These are phyloP conservation scores for Bombus pyrosoma DNA, from an alignment of 1,140 invertebrate genomes.

Conservation along the genomic window DNA sequence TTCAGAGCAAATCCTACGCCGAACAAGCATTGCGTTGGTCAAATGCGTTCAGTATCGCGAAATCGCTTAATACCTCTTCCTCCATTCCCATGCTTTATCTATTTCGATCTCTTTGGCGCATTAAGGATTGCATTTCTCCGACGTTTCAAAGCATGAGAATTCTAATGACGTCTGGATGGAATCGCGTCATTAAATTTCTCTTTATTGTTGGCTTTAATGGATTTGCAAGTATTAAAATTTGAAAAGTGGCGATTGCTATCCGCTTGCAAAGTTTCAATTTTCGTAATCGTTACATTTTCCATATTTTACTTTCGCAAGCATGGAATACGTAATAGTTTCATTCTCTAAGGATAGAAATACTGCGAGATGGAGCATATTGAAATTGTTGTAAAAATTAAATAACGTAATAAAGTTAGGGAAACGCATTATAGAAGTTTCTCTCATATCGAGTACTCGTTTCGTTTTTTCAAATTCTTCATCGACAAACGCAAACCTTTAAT, in stretches of 20 bases:
- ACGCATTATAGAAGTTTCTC: too few relatives aligned
- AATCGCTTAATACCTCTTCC: slow-evolving; percentile 53
- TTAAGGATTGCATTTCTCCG: slow-evolving; percentile 6
- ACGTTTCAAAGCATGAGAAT: not conserved
- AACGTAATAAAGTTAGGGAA: too few relatives aligned
- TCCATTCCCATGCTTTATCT: slow-evolving; percentile 44
- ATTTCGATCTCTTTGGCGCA: slow-evolving; percentile 27
- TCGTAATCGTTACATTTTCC: not conserved
- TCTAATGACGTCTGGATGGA: not conserved
- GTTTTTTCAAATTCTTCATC: too few relatives aligned
- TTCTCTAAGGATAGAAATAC: too few relatives aligned
- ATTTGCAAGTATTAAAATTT: not conserved
- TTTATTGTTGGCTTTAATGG: not conserved
- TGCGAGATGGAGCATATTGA: too few relatives aligned
- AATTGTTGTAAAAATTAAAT: too few relatives aligned
- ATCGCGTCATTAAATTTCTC: not conserved
- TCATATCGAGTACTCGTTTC: too few relatives aligned
- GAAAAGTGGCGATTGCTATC: not conserved
- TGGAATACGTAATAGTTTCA: too few relatives aligned
- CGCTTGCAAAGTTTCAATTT: not conserved
- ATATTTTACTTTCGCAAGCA: too few relatives aligned
- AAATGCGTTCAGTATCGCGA: slow-evolving; percentile 25
- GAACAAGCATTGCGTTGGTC: slow-evolving; percentile 35
- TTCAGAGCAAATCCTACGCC: slow-evolving; percentile 48
- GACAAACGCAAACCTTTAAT: too few relatives aligned